A percentile compares a stretch with the other conserved stretches of the same genome.
These are phyloP conservation scores for Smittia sp. DNA, from an alignment of 2,888 invertebrate species.

Conservation along the genomic window DNA sequence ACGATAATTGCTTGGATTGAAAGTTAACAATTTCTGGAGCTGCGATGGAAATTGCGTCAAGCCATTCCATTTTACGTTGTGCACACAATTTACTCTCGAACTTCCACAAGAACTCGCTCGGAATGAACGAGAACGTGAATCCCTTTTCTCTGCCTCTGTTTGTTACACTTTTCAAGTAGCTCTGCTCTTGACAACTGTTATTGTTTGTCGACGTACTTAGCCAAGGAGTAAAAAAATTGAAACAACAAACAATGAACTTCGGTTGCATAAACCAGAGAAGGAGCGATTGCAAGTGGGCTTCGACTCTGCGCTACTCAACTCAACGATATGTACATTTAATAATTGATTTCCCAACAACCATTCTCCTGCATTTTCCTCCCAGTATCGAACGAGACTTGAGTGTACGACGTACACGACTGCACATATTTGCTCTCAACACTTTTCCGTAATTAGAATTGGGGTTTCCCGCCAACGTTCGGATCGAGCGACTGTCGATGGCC, in stretches of 20 bases:
- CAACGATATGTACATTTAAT: constrained; percentile 8
- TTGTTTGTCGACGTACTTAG: constrained; percentile 40
- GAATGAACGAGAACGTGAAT: constrained; percentile 34
- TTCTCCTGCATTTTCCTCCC: background rate
- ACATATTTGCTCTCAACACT: constrained; percentile 27
- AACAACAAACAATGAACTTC: constrained; percentile 38
- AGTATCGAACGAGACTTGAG: background rate
- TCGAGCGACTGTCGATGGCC: too few relatives aligned
- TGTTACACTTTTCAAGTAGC: constrained; percentile 41
- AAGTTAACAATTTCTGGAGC: too few relatives aligned
- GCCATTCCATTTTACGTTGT: background rate
- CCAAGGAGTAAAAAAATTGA: constrained; percentile 34
- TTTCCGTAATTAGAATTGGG: constrained; percentile 20
- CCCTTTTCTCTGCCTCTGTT: constrained; percentile 30
- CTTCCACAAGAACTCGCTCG: background rate
- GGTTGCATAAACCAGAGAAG: constrained; percentile 34
- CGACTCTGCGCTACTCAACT: constrained; percentile 2
- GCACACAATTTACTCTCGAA: constrained; percentile 4
- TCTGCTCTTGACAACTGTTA: constrained; percentile 41
- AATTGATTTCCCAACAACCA: constrained; percentile 30
- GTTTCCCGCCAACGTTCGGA: too few relatives aligned
- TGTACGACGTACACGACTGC: background rate
- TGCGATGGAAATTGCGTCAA: background rate
- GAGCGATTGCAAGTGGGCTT: constrained; percentile 12
- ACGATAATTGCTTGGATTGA: background rate